Evolutionary conservation across 2,797 vertebrate genomes (phyloP).

Genomic region (Paguma larvata): DNA sequence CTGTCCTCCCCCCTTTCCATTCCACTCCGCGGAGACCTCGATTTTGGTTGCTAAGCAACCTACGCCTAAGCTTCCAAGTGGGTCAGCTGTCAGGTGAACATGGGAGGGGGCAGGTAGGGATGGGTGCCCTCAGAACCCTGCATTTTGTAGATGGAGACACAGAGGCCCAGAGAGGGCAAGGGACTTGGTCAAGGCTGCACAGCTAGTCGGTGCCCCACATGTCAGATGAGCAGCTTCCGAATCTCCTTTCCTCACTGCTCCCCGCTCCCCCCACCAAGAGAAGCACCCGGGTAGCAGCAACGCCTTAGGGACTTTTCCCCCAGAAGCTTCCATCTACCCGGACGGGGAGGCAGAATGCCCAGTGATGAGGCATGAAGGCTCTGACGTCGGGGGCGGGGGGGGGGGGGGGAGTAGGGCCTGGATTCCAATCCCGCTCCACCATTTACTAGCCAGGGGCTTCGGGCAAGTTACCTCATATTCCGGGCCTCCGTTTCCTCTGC

Average conservation of each 20-base stretch:
- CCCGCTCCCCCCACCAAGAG: not conserved
- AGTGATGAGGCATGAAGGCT: not conserved
- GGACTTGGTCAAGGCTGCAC: not conserved
- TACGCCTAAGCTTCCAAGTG: slow-evolving; percentile 62
- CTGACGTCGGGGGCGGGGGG: not conserved
- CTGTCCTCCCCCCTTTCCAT: not conserved
- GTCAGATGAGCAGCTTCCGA: not conserved
- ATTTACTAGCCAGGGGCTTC: not conserved
- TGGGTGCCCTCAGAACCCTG: not conserved
- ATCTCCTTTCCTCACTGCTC: not conserved
- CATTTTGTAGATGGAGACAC: not conserved
- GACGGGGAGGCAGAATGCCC: not conserved
- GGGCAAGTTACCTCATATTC: not conserved
- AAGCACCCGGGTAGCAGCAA: not conserved
- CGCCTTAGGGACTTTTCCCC: not conserved
- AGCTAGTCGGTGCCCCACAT: not conserved
- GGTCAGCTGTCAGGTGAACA: slow-evolving; percentile 64
- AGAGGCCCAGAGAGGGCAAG: not conserved
- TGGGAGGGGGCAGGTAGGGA: not conserved
- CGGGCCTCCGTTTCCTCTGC: not conserved
- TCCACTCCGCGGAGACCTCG: slow-evolving; percentile 60
- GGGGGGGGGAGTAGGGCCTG: not conserved
- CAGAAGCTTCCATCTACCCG: not conserved
- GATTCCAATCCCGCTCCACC: not conserved
- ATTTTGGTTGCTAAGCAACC: slow-evolving; percentile 79